Base-by-base conservation (phyloP, 2,888 invertebrate species). In the Elmis aenea region DNA sequence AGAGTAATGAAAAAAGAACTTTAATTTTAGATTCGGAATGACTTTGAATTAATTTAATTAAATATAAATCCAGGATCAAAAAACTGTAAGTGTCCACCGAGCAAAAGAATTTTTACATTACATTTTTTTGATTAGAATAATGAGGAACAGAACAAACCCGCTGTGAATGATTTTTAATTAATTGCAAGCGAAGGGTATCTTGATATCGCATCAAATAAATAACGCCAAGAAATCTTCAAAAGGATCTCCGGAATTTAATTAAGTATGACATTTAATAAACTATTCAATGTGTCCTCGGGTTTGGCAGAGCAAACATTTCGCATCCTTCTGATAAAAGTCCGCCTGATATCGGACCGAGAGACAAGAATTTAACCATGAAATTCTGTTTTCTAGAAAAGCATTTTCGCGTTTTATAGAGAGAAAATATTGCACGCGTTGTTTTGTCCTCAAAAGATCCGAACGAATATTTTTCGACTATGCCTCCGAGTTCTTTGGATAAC, bases 261-360 rank as follows among this genome's bases (percentile, higher is more conserved):
- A 48, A 45, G 50, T 50, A 48, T 42, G 47, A 48, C 50, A 48
- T 50, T 50, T 48, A 48, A 50, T 48, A 48, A 46, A 50, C 46
- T 46, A 48, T 47, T 46, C 45, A 45, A 40, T 48, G 43, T 43
- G 48, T 44, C 37, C 44, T 25, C 34, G 31, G n/a, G 38, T 39
- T 44, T 42, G 42, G 34, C 42, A 42, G 48, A 43, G 44, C 46
- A 45, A 46, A 49, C 46, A 49, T 49, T 46, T 48, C 42, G 29
- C 42, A 38, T 42, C 39, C 39, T 33, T 38, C 30, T 42, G 38
- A 42, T 38, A 38, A 38, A 42, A 42, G 31, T 35, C 35, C 23
- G 31, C 29, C 5, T 32, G 35, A 32, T 34, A 38, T 35, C 34
- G 38, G 32, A 42, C 42, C 38, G 25, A 38, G 35, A 32, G 38